A percentile compares a stretch with the other conserved stretches of the same genome.
These are phyloP conservation scores for Philereme vetulata DNA, from an alignment of 2,888 invertebrate species.

Conservation along the genomic window DNA sequence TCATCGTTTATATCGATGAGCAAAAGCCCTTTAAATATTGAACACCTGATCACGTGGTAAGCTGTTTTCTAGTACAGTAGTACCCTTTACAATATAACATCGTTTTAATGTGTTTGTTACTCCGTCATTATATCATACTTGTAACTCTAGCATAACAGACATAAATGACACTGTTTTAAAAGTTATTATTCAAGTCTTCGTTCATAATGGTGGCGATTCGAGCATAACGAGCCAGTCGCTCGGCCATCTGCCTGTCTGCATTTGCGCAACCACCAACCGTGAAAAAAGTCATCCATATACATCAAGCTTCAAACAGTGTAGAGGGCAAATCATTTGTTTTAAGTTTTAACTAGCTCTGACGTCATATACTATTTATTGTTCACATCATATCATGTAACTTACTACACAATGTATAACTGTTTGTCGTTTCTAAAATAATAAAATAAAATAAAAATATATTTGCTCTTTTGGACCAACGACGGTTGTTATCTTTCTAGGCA, in stretches of 20 bases:
- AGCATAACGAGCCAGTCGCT: conserved; percentile 45
- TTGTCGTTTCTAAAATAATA: too few species aligned
- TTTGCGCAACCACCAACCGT: conserved; percentile 54
- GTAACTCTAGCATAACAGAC: background rate
- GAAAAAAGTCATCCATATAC: conserved; percentile 56
- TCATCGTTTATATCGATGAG: background rate
- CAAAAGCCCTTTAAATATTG: too few species aligned
- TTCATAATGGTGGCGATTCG: conserved; percentile 46
- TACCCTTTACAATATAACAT: background rate
- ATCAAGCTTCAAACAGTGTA: conserved; percentile 49
- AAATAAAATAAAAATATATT: background rate
- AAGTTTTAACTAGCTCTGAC: conserved; percentile 38
- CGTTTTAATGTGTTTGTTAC: background rate
- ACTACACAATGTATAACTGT: too few species aligned
- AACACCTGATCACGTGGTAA: too few species aligned
- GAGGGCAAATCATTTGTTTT: conserved; percentile 47
- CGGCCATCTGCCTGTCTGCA: conserved; percentile 49
- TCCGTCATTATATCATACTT: background rate
- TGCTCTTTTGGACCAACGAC: background rate
- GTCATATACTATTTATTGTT: conserved; percentile 2
- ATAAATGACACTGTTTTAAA: conserved; percentile 30
- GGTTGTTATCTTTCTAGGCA: too few species aligned
- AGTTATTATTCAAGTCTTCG: conserved; percentile 34
- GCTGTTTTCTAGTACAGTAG: background rate
- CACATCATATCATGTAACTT: too few species aligned